Conservation (phyloP, 1,140 invertebrate genomes). For the Brachionus rotundiformis region DNA sequence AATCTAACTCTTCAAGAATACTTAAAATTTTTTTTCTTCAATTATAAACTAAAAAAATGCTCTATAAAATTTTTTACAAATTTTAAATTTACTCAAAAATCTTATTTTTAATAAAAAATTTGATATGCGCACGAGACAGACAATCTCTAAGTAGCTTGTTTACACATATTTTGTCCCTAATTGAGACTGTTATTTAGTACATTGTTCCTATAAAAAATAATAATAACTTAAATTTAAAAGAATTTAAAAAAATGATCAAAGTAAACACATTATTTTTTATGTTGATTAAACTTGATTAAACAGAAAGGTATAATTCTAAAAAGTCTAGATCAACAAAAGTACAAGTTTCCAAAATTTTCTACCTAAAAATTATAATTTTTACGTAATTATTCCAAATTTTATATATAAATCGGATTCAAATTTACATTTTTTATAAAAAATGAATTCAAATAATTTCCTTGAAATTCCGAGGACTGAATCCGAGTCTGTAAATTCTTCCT, state of each 20-base stretch:
- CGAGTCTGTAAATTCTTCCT: background rate
- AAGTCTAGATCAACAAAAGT: background rate
- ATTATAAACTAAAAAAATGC: no score
- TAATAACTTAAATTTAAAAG: no score
- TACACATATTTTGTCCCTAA: no score
- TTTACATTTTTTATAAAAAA: background rate
- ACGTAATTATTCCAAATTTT: background rate
- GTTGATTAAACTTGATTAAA: background rate
- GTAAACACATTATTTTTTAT: background rate
- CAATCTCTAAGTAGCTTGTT: no score
- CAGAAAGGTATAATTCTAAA: background rate
- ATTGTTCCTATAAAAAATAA: no score
- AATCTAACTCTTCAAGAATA: no score
- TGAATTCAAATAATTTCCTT: background rate
- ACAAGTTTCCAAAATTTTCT: no score
- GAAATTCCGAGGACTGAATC: background rate
- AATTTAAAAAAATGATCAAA: background rate
- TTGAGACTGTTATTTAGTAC: no score
- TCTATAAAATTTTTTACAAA: no score
- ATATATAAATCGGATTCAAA: background rate
- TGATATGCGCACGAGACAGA: no score
- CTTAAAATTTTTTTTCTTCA: no score
- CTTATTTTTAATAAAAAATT: no score
- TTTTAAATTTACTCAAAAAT: background rate
- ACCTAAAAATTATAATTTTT: slow-evolving; percentile 17